Conservation (phyloP, 2,888 invertebrate species). For the Acanthopleura granulata region DNA sequence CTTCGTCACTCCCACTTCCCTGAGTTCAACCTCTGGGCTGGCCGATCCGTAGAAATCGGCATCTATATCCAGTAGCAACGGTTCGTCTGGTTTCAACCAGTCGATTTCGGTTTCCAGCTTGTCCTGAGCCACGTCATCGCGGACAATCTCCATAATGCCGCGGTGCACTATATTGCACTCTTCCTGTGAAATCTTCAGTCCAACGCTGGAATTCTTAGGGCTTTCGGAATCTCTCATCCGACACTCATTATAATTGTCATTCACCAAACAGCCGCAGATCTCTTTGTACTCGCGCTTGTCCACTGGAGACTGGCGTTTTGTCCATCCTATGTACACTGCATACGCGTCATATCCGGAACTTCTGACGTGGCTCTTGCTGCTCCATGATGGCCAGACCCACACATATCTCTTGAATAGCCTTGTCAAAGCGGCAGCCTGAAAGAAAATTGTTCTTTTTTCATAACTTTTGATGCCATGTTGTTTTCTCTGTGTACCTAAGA, state of each 20-base stretch:
- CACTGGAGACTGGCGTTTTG: neutral
- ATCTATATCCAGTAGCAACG: conserved; percentile 26
- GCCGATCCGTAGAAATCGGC: conserved; percentile 30
- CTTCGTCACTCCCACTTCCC: conserved; percentile 17
- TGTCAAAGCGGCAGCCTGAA: conserved; percentile 25
- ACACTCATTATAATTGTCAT: neutral
- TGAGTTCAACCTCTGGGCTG: conserved; percentile 5
- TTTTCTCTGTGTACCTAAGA: no score
- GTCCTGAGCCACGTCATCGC: conserved; percentile 22
- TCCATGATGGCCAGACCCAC: conserved; percentile 31
- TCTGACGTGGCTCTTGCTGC: neutral
- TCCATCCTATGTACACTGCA: neutral
- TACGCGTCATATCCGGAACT: neutral
- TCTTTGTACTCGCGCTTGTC: neutral
- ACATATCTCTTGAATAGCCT: conserved; percentile 22
- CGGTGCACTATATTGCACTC: neutral
- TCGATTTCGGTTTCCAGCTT: conserved; percentile 18
- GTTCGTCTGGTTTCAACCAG: conserved; percentile 10
- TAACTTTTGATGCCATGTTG: no score
- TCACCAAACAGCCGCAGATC: conserved; percentile 3
- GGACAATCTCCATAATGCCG: neutral
- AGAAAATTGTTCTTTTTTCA: neutral
- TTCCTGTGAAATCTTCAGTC: neutral
- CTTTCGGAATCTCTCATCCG: neutral
- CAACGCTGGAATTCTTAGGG: neutral